phyloP scores from a whole-genome alignment of 2,888 invertebrate species.

The Craniophora ligustri region DNA sequence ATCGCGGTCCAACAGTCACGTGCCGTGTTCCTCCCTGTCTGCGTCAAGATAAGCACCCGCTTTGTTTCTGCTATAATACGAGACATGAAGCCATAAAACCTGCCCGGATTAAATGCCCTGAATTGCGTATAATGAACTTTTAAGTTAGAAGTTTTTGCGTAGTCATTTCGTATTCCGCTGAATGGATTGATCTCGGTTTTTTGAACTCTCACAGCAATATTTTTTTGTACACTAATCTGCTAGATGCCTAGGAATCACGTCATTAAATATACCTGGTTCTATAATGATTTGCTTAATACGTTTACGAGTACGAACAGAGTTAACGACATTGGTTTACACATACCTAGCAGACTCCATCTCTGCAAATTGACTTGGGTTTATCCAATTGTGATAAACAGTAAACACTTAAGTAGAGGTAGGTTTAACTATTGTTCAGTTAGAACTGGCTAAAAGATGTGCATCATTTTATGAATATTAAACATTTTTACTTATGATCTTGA shows the following conservation, averaged over 20 bases:
- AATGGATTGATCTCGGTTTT: neutral
- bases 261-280: too few species aligned
- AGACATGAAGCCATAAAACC: slow-evolving; percentile 4
- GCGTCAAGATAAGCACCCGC: slow-evolving; percentile 46
- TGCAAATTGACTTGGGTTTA: slow-evolving; percentile 2
- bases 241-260: neutral
- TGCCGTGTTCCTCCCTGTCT: slow-evolving; percentile 56
- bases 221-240: neutral
- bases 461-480: neutral
- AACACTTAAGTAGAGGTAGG: too few species aligned
- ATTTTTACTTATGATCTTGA: neutral
- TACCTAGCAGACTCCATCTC: neutral
- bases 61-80: slow-evolving; percentile 31
- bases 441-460: neutral
- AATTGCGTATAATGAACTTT: slow-evolving; percentile 11
- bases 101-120: slow-evolving; percentile 2
- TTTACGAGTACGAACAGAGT: too few species aligned
- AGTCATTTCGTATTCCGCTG: neutral
- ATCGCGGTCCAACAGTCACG: slow-evolving; percentile 65
- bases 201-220: neutral
- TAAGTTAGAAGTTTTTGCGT: neutral
- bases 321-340: neutral
- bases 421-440: neutral
- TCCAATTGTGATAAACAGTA: neutral
- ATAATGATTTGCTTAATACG: too few species aligned